Percentiles rank a stretch among this genome's conserved stretches.
Evolutionary conservation across 2,113 vertebrate genomes (phyloP).

Genomic region (Numenius arquata): DNA sequence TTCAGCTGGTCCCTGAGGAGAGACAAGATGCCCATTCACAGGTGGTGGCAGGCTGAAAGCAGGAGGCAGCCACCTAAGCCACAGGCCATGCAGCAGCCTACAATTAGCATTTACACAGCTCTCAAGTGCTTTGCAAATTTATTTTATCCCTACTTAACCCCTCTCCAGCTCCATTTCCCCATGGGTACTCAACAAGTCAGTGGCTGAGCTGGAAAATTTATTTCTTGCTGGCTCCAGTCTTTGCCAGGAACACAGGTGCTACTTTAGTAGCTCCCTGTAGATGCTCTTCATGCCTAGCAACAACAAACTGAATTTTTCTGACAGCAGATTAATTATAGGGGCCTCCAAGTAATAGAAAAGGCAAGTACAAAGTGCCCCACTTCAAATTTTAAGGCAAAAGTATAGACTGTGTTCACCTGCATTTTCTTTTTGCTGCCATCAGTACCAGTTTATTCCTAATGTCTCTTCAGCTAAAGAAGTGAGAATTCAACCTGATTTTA

Average conservation of each 20-base stretch:
- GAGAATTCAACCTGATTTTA: neutral
- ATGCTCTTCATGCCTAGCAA: neutral
- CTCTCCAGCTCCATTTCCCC: neutral
- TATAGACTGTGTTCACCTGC: neutral
- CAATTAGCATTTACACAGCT: neutral
- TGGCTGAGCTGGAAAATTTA: neutral
- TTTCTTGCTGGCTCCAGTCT: neutral
- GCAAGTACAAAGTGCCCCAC: neutral
- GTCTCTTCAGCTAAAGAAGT: neutral
- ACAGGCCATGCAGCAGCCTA: neutral
- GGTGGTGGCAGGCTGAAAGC: neutral
- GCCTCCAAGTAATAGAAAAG: neutral
- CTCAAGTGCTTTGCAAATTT: neutral
- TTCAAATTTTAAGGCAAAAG: neutral
- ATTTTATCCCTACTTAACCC: neutral
- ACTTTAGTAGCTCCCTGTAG: neutral
- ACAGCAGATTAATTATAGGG: neutral
- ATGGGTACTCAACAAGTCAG: neutral
- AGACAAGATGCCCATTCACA: neutral
- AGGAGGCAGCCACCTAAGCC: neutral
- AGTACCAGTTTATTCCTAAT: neutral
- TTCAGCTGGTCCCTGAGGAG: neutral
- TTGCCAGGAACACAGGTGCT: neutral
- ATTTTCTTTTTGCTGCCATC: neutral
- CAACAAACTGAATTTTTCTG: neutral